phyloP scores from a whole-genome alignment of 2,113 vertebrate genomes.

The Myxocyprinus asiaticus region DNA sequence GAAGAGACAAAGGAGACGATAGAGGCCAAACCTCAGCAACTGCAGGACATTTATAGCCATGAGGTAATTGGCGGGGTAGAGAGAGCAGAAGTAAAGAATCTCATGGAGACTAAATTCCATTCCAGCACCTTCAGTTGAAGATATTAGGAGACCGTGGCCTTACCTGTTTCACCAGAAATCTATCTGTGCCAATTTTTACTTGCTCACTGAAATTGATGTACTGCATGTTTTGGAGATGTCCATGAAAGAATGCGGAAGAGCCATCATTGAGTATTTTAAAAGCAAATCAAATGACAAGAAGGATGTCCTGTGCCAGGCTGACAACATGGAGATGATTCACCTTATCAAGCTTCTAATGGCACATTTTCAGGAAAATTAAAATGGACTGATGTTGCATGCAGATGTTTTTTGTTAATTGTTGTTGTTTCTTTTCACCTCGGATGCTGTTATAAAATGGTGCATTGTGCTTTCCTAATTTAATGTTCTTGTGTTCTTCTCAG shows the following conservation, averaged over 20 bases:
- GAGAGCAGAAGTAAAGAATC: no score
- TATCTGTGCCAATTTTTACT: neutral
- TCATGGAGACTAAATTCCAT: no score
- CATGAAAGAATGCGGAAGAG: neutral
- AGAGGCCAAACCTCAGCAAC: no score
- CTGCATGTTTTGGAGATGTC: neutral
- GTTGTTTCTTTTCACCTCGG: no score
- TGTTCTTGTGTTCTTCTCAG: no score
- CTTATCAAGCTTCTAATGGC: no score
- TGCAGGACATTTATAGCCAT: no score
- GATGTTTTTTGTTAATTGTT: neutral
- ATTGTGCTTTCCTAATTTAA: no score
- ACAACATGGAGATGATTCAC: neutral
- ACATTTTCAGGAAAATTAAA: no score
- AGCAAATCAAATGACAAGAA: neutral
- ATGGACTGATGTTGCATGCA: neutral
- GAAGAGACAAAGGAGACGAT: no score
- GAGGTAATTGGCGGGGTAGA: no score
- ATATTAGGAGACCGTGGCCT: neutral
- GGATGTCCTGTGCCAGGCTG: neutral
- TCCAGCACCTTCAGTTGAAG: neutral
- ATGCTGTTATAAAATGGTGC: no score
- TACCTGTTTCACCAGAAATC: neutral
- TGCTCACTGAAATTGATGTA: neutral
- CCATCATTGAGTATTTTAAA: neutral